A percentile compares a stretch with the other conserved stretches of the same genome.
These are phyloP conservation scores for Psittacara wagleri DNA, from an alignment of 2,113 vertebrate species.

Conservation along the genomic window DNA sequence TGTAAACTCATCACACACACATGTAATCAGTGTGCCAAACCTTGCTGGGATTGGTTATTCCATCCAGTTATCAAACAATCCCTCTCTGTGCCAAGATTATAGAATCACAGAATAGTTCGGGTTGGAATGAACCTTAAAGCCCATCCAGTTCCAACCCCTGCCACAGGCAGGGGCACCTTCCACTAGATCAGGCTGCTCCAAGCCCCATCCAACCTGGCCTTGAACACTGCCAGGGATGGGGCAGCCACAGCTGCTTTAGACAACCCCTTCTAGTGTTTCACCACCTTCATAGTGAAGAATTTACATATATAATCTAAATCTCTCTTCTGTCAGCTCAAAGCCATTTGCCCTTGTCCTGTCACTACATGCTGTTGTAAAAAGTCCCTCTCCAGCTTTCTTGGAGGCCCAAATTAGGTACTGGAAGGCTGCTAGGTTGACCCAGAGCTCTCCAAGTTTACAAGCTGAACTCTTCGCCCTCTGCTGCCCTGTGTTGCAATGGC, in stretches of 20 bases:
- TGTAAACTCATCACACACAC: accelerated
- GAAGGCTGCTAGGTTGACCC: neutral
- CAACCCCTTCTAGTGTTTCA: neutral
- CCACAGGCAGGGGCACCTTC: neutral
- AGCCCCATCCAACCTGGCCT: neutral
- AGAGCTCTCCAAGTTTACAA: neutral
- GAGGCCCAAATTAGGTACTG: neutral
- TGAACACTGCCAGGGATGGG: too few relatives aligned
- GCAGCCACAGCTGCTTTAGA: neutral
- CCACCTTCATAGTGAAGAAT: neutral
- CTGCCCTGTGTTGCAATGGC: neutral
- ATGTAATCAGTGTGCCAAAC: accelerated
- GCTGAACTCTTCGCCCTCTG: neutral
- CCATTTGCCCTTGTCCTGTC: neutral
- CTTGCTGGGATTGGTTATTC: neutral
- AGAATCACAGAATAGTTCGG: neutral
- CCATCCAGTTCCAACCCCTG: neutral
- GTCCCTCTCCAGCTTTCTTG: neutral
- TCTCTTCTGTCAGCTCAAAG: neutral
- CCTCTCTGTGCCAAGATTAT: accelerated
- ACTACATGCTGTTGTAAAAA: neutral
- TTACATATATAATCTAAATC: neutral
- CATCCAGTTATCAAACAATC: accelerated
- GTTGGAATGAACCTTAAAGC: neutral
- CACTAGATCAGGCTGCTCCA: neutral